phyloP scores from a whole-genome alignment of 2,797 vertebrate species.

The Arnoldichthys spilopterus region DNA sequence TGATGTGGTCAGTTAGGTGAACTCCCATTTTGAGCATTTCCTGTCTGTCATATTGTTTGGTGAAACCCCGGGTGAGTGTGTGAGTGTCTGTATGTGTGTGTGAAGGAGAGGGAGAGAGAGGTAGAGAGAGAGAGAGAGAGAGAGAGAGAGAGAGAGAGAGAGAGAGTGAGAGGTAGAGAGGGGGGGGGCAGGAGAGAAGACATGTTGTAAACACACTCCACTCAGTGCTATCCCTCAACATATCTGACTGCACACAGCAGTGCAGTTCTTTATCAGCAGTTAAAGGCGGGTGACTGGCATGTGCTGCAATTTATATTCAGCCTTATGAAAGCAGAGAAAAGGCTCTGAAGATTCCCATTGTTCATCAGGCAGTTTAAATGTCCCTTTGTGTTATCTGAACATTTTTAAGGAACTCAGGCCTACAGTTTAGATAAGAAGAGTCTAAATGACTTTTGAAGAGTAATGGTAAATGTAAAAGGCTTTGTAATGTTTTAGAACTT shows the following conservation, averaged over 20 bases:
- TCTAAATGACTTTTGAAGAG: background rate
- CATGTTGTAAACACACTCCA: constrained; percentile 40
- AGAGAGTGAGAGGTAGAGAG: constrained; percentile 27
- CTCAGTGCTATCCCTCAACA: constrained; percentile 48
- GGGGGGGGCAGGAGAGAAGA: constrained; percentile 23
- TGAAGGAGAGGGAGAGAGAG: background rate
- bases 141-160: background rate
- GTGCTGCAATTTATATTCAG: constrained; percentile 19
- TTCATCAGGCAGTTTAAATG: background rate
- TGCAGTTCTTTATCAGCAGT: constrained; percentile 25
- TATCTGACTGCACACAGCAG: constrained; percentile 34
- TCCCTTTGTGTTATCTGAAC: background rate
- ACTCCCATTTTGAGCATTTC: constrained; percentile 62
- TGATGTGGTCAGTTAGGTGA: constrained; percentile 61
- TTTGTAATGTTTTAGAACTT: background rate
- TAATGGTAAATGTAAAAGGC: too few species aligned
- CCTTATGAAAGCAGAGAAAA: constrained; percentile 14
- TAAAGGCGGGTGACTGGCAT: constrained; percentile 20
- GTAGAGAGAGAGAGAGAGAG: constrained; percentile 10
- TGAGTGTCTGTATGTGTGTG: constrained; percentile 12
- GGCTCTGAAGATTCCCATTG: constrained; percentile 11
- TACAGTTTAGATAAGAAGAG: background rate
- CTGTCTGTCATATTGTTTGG: constrained; percentile 59
- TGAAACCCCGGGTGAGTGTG: constrained; percentile 62
- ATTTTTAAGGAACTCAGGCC: too few species aligned